phyloP scores from a whole-genome alignment of 2,888 invertebrate species.

The Pharmacophagus antenor region DNA sequence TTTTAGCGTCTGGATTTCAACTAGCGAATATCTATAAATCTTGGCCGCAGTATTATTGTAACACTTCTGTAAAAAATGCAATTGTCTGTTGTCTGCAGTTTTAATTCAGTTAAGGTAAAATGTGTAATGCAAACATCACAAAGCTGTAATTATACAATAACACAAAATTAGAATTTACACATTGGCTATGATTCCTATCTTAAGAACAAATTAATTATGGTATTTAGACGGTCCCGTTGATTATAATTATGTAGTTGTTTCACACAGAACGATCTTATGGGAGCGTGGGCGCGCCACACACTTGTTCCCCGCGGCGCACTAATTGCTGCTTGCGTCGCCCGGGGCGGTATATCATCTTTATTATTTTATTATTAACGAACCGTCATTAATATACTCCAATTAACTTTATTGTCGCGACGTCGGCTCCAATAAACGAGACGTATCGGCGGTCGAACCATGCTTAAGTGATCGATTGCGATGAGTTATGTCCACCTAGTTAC shows the following conservation, averaged over 20 bases:
- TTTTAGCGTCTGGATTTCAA: too few species aligned
- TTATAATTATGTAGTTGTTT: slow-evolving; percentile 16
- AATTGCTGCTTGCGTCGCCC: slow-evolving; percentile 58
- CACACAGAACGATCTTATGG: slow-evolving; percentile 19
- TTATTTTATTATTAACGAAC: slow-evolving; percentile 73
- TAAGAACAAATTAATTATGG: slow-evolving; percentile 24
- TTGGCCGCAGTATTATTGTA: too few species aligned
- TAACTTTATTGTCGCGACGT: slow-evolving; percentile 73
- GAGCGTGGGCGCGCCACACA: slow-evolving; percentile 33
- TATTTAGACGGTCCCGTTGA: slow-evolving; percentile 16
- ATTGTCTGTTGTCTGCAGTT: too few species aligned
- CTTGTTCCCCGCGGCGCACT: slow-evolving; percentile 46
- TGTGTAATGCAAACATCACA: background rate
- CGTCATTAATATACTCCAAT: slow-evolving; percentile 74
- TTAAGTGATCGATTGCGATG: slow-evolving; percentile 72
- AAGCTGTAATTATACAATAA: background rate
- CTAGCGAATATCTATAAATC: too few species aligned
- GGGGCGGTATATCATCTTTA: slow-evolving; percentile 63
- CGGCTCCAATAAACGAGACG: slow-evolving; percentile 70
- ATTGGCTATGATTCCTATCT: background rate
- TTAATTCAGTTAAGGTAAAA: background rate
- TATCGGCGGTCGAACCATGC: slow-evolving; percentile 51
- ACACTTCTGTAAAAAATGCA: too few species aligned
- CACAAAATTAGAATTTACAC: background rate
- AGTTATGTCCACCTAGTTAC: slow-evolving; percentile 77